These are phyloP conservation scores for Sinosuthora webbiana DNA, from an alignment of 2,113 vertebrate species.

Conservation along the genomic window DNA sequence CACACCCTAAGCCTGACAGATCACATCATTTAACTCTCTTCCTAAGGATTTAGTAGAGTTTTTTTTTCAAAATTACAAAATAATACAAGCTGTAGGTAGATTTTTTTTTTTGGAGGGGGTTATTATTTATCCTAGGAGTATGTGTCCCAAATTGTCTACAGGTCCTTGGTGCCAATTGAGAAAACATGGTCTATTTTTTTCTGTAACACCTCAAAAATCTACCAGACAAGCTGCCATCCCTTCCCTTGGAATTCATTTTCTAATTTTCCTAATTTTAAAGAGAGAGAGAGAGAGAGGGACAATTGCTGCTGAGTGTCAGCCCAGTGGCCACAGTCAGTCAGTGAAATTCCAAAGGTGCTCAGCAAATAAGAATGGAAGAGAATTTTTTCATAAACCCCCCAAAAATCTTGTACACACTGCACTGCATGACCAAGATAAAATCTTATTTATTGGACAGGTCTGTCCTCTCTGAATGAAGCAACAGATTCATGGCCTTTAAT, in stretches of 20 bases:
- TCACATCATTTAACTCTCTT: background rate
- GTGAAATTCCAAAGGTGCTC: background rate
- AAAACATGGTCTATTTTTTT: background rate
- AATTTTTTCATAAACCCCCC: background rate
- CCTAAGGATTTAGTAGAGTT: background rate
- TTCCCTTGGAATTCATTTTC: background rate
- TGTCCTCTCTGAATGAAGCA: background rate
- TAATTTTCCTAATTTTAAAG: background rate
- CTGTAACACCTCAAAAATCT: background rate
- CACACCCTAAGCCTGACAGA: background rate
- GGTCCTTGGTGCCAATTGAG: background rate
- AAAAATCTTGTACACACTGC: background rate
- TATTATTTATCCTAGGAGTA: background rate
- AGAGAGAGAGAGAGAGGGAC: background rate
- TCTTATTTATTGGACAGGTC: background rate
- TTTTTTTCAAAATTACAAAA: background rate
- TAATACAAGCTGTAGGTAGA: background rate
- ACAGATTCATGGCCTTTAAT: rapidly evolving
- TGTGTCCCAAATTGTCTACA: background rate
- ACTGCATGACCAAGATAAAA: background rate
- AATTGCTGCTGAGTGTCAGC: background rate
- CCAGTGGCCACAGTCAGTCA: background rate
- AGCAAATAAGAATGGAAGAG: background rate
- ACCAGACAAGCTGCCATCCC: background rate
- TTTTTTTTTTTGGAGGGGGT: background rate